Evolutionary conservation across 2,797 vertebrate genomes (phyloP).

Genomic region (Poeciliopsis turneri): DNA sequence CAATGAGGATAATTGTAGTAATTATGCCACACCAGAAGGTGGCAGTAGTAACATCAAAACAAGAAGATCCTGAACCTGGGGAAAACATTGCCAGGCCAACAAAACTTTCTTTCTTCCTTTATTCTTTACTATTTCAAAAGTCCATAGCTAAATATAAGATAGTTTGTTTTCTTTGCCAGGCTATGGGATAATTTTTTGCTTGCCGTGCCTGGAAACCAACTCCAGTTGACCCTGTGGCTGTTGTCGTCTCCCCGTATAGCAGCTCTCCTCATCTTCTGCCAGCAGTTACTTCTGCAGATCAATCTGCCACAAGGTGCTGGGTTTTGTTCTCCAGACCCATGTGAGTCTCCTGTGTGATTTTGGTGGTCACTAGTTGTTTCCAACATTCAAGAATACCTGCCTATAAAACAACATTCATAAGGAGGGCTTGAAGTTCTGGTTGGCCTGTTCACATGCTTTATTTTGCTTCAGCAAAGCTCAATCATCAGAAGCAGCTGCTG

Average conservation of each 20-base stretch:
- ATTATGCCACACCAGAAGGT: background rate
- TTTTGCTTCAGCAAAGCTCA: too few relatives aligned
- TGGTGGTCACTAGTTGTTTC: background rate
- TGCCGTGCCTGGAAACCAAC: background rate
- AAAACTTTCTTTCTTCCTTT: too few relatives aligned
- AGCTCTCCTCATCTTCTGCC: background rate
- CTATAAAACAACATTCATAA: too few relatives aligned
- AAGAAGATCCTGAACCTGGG: background rate
- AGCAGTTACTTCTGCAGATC: background rate
- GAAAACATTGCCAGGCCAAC: too few relatives aligned
- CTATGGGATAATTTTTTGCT: background rate
- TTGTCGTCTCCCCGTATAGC: background rate
- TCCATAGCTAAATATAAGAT: too few relatives aligned
- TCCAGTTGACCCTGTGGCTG: background rate
- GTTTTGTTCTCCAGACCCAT: background rate
- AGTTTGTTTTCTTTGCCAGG: too few relatives aligned
- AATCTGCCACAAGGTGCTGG: background rate
- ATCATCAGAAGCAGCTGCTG: too few relatives aligned
- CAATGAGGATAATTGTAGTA: background rate
- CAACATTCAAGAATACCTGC: background rate
- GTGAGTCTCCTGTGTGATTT: background rate
- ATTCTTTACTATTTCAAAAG: too few relatives aligned
- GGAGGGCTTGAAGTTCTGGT: too few relatives aligned
- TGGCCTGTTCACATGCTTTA: too few relatives aligned
- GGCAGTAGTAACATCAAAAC: background rate